Evolutionary conservation across 2,797 vertebrate genomes (phyloP).

Genomic region (Darevskia nairensis): DNA sequence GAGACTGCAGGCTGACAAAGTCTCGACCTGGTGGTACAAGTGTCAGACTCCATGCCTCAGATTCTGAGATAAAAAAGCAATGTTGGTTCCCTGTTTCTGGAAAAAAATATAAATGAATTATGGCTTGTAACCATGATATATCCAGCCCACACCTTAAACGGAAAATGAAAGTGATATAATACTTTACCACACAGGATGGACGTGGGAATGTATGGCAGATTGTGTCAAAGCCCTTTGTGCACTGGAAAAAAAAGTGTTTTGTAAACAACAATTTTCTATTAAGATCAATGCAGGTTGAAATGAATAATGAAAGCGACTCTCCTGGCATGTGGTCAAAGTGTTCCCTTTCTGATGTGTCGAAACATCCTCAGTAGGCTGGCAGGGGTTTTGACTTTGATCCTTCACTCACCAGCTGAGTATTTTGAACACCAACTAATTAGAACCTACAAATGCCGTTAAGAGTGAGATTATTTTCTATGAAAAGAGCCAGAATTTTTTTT

Average conservation of each 20-base stretch:
- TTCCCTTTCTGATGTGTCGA: background rate
- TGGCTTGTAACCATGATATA: no score
- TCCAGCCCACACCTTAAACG: no score
- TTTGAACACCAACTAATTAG: constrained; percentile 8
- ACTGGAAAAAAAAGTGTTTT: background rate
- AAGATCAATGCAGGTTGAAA: background rate
- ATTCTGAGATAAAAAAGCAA: no score
- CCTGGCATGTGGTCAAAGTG: background rate
- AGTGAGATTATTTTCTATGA: background rate
- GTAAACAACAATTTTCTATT: background rate
- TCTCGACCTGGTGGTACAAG: no score
- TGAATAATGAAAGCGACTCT: background rate
- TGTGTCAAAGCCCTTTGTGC: background rate
- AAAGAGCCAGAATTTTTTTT: background rate
- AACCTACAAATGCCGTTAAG: background rate
- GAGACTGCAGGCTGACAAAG: no score
- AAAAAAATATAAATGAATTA: no score
- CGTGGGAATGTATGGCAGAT: background rate
- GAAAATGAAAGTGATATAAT: no score
- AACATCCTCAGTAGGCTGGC: background rate
- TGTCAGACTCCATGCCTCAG: no score
- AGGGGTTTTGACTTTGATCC: constrained; percentile 9
- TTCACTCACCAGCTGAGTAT: constrained; percentile 10
- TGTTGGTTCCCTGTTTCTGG: no score
- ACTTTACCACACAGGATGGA: background rate